Conservation (phyloP, 2,797 vertebrate species). For the Pseudomugil gertrudae region DNA sequence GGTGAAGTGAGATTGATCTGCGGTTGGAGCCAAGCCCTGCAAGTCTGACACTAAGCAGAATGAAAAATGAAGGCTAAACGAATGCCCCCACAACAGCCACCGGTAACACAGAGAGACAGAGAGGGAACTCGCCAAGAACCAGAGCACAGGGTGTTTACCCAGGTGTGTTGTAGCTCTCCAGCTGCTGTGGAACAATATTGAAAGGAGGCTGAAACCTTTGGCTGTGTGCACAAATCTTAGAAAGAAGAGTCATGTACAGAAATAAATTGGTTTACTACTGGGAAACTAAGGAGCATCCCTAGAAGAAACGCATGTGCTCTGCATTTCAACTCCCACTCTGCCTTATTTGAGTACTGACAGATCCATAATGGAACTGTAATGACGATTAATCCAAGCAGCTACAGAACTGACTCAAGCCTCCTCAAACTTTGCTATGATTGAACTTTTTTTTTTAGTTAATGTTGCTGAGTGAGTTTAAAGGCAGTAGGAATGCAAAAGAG, state of each 20-base stretch:
- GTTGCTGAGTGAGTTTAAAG: constrained; percentile 30
- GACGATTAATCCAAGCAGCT: constrained; percentile 31
- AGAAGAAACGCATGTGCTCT: constrained; percentile 37
- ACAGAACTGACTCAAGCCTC: constrained; percentile 15
- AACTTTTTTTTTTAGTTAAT: constrained; percentile 36
- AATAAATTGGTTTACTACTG: constrained; percentile 63
- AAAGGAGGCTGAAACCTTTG: constrained; percentile 70
- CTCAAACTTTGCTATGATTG: constrained; percentile 25
- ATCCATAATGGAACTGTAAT: constrained; percentile 24
- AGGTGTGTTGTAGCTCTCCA: constrained; percentile 81
- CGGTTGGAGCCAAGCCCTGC: constrained; percentile 50
- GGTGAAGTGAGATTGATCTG: constrained; percentile 70
- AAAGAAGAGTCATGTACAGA: constrained; percentile 61
- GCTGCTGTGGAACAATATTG: constrained; percentile 77
- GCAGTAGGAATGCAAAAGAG: constrained; percentile 30
- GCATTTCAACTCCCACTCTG: constrained; percentile 27
- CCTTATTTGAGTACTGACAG: constrained; percentile 17
- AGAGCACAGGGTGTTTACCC: constrained; percentile 78
- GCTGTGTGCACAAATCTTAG: constrained; percentile 68
- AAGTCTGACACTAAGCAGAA: constrained; percentile 64
- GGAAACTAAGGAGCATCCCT: constrained; percentile 43
- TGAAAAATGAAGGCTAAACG: constrained; percentile 67
- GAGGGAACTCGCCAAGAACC: constrained; percentile 55
- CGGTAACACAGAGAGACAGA: constrained; percentile 44
- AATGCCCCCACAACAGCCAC: constrained; percentile 46